Base-by-base conservation (phyloP, 2,113 vertebrate species). In the Cololabis saira region DNA sequence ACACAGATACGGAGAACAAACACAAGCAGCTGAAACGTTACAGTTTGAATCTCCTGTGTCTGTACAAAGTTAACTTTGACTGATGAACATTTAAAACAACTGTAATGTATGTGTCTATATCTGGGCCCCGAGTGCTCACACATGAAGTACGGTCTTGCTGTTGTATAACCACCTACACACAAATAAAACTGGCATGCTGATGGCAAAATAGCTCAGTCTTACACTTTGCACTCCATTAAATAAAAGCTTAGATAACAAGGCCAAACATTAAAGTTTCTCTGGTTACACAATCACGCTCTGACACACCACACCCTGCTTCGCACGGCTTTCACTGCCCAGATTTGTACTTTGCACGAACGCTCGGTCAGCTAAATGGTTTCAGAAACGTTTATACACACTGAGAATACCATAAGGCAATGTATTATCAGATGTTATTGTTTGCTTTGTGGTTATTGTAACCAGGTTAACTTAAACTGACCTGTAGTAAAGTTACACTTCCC, bases 261-360 rank as follows among this genome's bases (percentile, higher is more conserved):
- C 41, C 71, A 67, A 82, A 80, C 63, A 74, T 64, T 81, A 78
- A 54, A 74, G 56, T 55, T 66, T 82, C 74, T 73, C 81, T 61
- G 17, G 51, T n/a, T 52, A 19, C 61, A 63, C 62, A 76, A 56
- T 79, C 48, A 27, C 17, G 42, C 57, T 60, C 19, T 81, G 80
- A 81, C 47, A 18, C 43, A 45, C 51, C 82, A 83, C 71, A 50
- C 85, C 80, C 72, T 70, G 51, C 63, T 71, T 27, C 37, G 57
- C 47, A 60, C 49, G 54, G 56, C 58, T 67, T 71, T 69, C 61
- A 56, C 56, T 65, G 64, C 40, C 47, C 22, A 33, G 30, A n/a
- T 17, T 12, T 58, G 75, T n/a, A 77, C 54, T 83, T 71, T 74
- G 59, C n/a, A 66, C 67, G 4, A 18, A 14, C 50, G 37, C 2